Evolutionary conservation across 2,888 invertebrate genomes (phyloP).

Genomic region (Tiliacea citrago): DNA sequence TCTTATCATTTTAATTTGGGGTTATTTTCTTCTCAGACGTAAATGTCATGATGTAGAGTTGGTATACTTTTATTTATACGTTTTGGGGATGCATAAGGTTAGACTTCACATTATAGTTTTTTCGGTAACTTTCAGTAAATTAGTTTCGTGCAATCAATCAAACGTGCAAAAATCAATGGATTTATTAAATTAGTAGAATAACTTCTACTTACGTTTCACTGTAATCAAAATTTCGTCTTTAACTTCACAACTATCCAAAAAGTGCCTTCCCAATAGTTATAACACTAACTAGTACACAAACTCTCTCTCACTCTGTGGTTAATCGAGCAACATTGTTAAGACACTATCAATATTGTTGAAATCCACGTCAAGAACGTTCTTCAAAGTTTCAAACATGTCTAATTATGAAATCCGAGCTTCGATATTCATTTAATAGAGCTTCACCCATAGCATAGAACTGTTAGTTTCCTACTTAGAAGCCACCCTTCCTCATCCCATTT

Average conservation of each 20-base stretch:
- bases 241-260: neutral
- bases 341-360: constrained; percentile 13
- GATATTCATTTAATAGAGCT: constrained; percentile 13
- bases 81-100: neutral
- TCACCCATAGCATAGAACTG: neutral
- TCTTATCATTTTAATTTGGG: constrained; percentile 32
- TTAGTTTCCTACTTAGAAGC: neutral
- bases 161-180: no score
- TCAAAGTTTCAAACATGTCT: constrained; percentile 37
- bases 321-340: constrained; percentile 25
- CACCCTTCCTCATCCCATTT: neutral
- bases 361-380: constrained; percentile 22
- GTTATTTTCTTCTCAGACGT: constrained; percentile 30
- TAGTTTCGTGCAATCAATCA: neutral
- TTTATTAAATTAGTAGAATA: neutral
- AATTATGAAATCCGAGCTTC: constrained; percentile 19
- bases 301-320: constrained; percentile 8
- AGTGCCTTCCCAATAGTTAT: neutral
- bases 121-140: neutral
- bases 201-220: neutral
- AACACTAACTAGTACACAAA: constrained; percentile 8
- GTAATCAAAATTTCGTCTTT: neutral
- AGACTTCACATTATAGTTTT: neutral
- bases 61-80: neutral
- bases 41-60: neutral